Base-by-base conservation (phyloP, 2,888 invertebrate genomes). In the Monoplex corrugatus region DNA sequence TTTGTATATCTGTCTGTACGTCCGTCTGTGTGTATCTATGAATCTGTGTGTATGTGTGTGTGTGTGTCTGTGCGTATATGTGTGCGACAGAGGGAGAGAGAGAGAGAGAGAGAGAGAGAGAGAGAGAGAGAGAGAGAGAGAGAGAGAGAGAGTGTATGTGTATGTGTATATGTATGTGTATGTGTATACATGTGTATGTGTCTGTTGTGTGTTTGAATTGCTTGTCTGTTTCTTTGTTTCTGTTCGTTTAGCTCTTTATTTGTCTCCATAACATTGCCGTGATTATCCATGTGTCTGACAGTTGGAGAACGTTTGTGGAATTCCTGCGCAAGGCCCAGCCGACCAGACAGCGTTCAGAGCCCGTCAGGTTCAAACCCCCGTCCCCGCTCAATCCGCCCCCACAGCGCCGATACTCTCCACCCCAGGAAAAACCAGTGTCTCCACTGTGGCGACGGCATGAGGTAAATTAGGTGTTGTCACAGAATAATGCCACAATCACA, bases 291-390 rank as follows among this genome's bases (percentile, higher is more conserved):
- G 16, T 63, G 23, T 16, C 68, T n/a, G 92, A 23, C 90, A 95
- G 95, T 78, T 95, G 95, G 95, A 89, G 92, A 86, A 90, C 92
- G 68, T 95, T 95, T 87, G 87, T 95, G 23, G 93, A 93, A 2
- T 94, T 95, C 87, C 86, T 95, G 78, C 93, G 93, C 86, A 91
- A 93, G 68, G 93, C 95, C 10, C 94, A 94, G 84, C 94, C 94
- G 16, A 89, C 90, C 13, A 92, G 93, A 75, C 95, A 95, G 2
- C 86, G 40, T 19, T 19, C 32, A 6, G 83, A 83, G 40, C 88
- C 88, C 0, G 68, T 63, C 35, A 0, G 45, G 16, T 23, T 63
- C 28, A 50, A 13, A 38, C n/a, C 63, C 13, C 63, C 63, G n/a
- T 68, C 72, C 43, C 78, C 78, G 0, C 43, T 80, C 83, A 57